Evolutionary conservation across 2,888 invertebrate species (phyloP), one percentile per base, ranked within the genome.

Genomic region (Ganaspis brasiliensis): DNA sequence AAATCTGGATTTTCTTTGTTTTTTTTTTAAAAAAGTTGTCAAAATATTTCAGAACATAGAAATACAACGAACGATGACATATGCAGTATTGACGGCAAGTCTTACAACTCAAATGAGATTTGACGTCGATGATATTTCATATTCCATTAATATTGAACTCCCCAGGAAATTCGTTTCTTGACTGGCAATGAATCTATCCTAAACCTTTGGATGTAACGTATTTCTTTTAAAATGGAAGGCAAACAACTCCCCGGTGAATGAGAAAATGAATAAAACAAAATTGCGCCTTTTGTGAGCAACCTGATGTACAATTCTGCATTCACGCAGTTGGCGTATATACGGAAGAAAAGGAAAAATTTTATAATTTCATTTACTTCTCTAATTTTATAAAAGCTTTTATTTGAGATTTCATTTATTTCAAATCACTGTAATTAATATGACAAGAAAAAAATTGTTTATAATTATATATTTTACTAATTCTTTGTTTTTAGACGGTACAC

Each of bases 121-220:
- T 40, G 14, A 45, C 21, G 14, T 6, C 8, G 24, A 45, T n/a
- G 31, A 16, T 67, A 45, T 67, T 45, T 14, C 24, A 67, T 45
- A 77, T 79, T 72, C 76, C 79, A 80, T 80, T 81, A 79, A 80
- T 78, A 81, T 77, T 79, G 70, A 77, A 75, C 77, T 78, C 74
- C 74, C 74, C 49, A 72, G 73, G 73, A 79, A 80, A 77, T 77
- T 79, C 73, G 71, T 73, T 76, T 74, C 78, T 75, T 76, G 61
- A 78, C 71, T 75, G 56, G 49, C 56, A 63, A 80, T 79, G 75
- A 77, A 80, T 81, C 74, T 67, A 70, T 74, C 72, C 57, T 52
- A 57, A 63, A 73, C 67, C 75, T 55, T 52, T 56, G 55, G 49
- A 35, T 45, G 14, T n/a, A 45, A 40, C 19, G 37, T 24, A 35